phyloP scores from a whole-genome alignment of 2,888 invertebrate genomes.

The Sacculina carcini region DNA sequence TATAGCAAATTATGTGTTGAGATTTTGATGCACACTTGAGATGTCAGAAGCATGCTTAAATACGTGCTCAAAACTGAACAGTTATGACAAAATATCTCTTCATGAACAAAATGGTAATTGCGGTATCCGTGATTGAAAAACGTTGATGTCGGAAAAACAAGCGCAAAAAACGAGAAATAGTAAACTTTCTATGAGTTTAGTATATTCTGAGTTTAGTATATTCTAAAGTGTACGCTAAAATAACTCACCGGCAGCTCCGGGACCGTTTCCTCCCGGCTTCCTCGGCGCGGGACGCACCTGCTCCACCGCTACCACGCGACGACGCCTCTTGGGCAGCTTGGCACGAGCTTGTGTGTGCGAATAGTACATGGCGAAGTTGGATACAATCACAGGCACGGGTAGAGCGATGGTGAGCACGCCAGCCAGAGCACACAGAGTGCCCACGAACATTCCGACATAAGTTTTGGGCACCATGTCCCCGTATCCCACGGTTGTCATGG shows the following conservation, averaged over 20 bases:
- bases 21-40: too few species aligned
- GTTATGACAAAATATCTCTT: too few species aligned
- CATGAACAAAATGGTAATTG: too few species aligned
- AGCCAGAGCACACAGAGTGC: constrained; percentile 86
- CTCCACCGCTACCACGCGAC: constrained; percentile 87
- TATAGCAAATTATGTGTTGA: too few species aligned
- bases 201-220: too few species aligned
- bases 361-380: constrained; percentile 94
- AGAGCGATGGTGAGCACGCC: constrained; percentile 96
- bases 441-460: constrained; percentile 94
- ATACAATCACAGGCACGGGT: constrained; percentile 96
- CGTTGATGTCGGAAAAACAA: too few species aligned
- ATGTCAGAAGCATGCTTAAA: too few species aligned
- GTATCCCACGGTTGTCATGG: constrained; percentile 96
- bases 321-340: constrained; percentile 91
- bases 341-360: constrained; percentile 83
- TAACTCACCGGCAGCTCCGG: constrained; percentile 22
- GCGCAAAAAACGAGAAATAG: too few species aligned
- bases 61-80: too few species aligned
- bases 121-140: too few species aligned
- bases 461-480: constrained; percentile 98
- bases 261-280: constrained; percentile 24
- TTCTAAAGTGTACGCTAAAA: too few species aligned
- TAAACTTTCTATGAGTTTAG: too few species aligned
- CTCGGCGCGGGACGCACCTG: constrained; percentile 44